Evolutionary conservation across 2,113 vertebrate genomes (phyloP), one percentile per base, ranked within the genome.

Genomic region (Probosciger aterrimus): DNA sequence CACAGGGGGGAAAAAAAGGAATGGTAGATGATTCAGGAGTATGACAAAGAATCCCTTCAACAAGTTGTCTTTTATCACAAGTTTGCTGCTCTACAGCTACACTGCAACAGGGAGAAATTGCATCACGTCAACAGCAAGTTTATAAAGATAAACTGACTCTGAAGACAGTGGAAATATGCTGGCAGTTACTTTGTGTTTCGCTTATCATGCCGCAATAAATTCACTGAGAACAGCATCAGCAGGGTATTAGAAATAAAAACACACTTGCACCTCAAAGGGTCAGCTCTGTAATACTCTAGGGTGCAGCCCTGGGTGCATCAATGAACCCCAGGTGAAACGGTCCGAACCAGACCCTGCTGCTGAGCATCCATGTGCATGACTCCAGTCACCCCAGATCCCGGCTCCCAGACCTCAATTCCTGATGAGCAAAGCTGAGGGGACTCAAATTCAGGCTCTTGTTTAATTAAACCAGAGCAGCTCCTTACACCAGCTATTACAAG

Each of bases 31-130:
- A 92, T 94, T 82, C 57, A 7, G 80, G 76, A 95, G 81, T 14
- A 76, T 95, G 91, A 96, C 70, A 96, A 95, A 95, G 86, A 81
- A 93, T 78, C 89, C 91, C 87, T 96, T 96, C 95, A 96, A 95
- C 71, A 95, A 84, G 93, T 95, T 87, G 93, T 62, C 93, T 93
- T 96, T 95, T 87, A 95, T 93, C 93, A 79, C 84, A 95, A 88
- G 93, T 95, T 94, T 65, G 68, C 92, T 92, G 83, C 82, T 90
- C n/a, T 14, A 52, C 64, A 82, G 90, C 82, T 83, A 33, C 50
- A 20, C 62, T 49, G 91, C 49, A 84, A 41, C 14, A 14, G 44
- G 71, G 85, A 96, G 96, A 96, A 96, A 94, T 37, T 81, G 84
- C 92, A 93, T 93, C 88, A 49, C 11, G 76, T 96, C 96, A 96